Base-by-base conservation (phyloP, 2,888 invertebrate genomes). In the Pimpla rufipes region DNA sequence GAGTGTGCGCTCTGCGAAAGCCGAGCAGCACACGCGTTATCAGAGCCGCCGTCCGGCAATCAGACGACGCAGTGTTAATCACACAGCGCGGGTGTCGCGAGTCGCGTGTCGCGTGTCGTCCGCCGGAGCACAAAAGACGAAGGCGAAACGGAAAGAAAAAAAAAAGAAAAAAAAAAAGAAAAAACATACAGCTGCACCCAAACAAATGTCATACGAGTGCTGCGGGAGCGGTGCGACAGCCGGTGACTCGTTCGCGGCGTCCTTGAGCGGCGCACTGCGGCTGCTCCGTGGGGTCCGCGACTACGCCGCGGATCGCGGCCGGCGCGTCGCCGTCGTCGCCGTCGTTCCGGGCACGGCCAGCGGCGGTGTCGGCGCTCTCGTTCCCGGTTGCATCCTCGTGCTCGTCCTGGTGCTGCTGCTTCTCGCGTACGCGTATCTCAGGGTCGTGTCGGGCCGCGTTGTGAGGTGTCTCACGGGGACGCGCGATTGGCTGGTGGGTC, bases 141-240 rank as follows among this genome's bases (percentile, higher is more conserved):
- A 67, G 13, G 1, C 10, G 23, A 1, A 21, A 47, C 18, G 16
- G 3, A 50, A 45, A 62, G 11, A 35, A 47, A 40, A n/a, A 5
- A n/a, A 4, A 35, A 57, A 35, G 47, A 62, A 59, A 42, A 1
- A 50, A 57, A 42, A 11, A 16, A 18, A 7, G 23, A 50, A 71
- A 71, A 10, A 47, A 76, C n/a, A n/a, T n/a, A n/a, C n/a, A n/a
- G n/a, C n/a, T n/a, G n/a, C n/a, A n/a, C 37, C 18, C 0, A 59
- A 35, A 62, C 83, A 89, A 87, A 91, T 91, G 91, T 90, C 91
- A 84, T 90, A 87, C 88, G 92, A 92, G 57, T 92, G 92, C 57
- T 92, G 91, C 85, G 90, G 92, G 68, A 87, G 88, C 81, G 89
- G 88, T 75, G 86, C 81, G 62, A 82, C 40, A 52, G 86, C 88